Percentiles rank a stretch among this genome's conserved stretches.
Conservation (phyloP, 1,140 invertebrate species). For the Oscheius sp. region DNA sequence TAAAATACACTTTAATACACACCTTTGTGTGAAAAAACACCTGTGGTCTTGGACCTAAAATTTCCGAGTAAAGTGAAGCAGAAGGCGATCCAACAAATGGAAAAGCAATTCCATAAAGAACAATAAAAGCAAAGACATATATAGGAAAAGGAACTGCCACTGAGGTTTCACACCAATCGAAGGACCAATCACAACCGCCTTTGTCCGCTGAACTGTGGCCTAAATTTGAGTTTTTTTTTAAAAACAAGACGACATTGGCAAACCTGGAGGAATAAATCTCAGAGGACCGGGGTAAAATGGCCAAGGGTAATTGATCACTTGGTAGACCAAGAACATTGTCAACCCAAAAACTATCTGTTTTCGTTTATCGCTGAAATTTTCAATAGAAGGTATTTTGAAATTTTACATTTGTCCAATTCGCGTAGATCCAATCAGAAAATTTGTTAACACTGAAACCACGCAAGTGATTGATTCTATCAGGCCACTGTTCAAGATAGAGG, state of each 20-base stretch:
- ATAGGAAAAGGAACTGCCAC: conserved; percentile 30
- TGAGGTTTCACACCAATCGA: conserved; percentile 34
- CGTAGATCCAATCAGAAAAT: conserved; percentile 36
- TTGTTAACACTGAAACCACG: conserved; percentile 35
- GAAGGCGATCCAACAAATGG: conserved; percentile 36
- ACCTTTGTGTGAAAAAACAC: neutral
- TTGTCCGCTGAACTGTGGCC: conserved; percentile 10
- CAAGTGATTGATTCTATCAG: conserved; percentile 39
- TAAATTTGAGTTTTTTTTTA: no score
- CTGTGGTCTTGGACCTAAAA: conserved; percentile 29
- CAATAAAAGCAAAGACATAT: conserved; percentile 25
- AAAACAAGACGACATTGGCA: no score
- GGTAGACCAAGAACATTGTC: conserved; percentile 31
- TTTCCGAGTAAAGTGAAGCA: conserved; percentile 36
- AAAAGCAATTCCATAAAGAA: conserved; percentile 37
- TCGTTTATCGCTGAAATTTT: conserved; percentile 32
- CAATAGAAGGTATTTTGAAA: neutral
- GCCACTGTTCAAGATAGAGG: conserved; percentile 39
- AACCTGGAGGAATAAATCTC: conserved; percentile 24
- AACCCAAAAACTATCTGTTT: conserved; percentile 38
- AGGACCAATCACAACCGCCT: conserved; percentile 25
- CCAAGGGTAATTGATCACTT: conserved; percentile 39
- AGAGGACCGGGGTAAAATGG: conserved; percentile 39
- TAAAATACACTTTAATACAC: no score
- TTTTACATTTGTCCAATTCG: conserved; percentile 33